phyloP scores from a whole-genome alignment of 2,888 invertebrate species.

The Argynnis bischoffii region DNA sequence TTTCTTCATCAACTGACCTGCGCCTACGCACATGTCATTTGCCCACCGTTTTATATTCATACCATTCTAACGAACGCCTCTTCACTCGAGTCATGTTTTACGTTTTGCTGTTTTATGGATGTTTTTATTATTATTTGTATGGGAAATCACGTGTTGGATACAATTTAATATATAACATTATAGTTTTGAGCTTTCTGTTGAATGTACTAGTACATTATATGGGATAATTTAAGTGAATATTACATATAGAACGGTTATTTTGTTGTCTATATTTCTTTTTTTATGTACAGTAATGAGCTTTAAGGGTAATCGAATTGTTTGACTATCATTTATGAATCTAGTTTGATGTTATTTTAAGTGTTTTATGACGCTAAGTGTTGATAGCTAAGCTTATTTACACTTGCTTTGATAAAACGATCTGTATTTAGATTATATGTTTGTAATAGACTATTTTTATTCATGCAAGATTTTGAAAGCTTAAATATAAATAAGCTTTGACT shows the following conservation, averaged over 20 bases:
- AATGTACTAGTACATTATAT: neutral
- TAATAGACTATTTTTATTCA: too few species aligned
- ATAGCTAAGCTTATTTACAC: neutral
- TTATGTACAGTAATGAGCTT: conserved; percentile 6
- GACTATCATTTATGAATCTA: neutral
- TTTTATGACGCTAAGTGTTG: conserved; percentile 4
- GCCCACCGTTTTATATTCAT: conserved; percentile 61
- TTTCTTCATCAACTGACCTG: conserved; percentile 45
- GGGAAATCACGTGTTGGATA: conserved; percentile 34
- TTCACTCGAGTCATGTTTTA: conserved; percentile 41
- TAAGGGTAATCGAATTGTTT: neutral
- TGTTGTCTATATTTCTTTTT: neutral
- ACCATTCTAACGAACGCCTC: conserved; percentile 38
- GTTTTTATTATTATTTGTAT: conserved; percentile 31
- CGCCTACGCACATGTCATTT: conserved; percentile 54
- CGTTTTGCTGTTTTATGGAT: conserved; percentile 23
- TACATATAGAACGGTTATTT: neutral
- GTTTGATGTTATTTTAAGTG: conserved; percentile 1
- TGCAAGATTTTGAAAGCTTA: too few species aligned
- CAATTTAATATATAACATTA: conserved; percentile 8
- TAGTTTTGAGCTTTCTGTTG: neutral
- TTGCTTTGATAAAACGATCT: too few species aligned
- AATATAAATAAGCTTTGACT: too few species aligned
- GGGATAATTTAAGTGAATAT: conserved; percentile 4
- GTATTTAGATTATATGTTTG: too few species aligned